Percentiles rank a stretch among this genome's conserved stretches.
These are phyloP conservation scores for Sebastolobus altivelis DNA, from an alignment of 2,797 vertebrate species.

Conservation along the genomic window DNA sequence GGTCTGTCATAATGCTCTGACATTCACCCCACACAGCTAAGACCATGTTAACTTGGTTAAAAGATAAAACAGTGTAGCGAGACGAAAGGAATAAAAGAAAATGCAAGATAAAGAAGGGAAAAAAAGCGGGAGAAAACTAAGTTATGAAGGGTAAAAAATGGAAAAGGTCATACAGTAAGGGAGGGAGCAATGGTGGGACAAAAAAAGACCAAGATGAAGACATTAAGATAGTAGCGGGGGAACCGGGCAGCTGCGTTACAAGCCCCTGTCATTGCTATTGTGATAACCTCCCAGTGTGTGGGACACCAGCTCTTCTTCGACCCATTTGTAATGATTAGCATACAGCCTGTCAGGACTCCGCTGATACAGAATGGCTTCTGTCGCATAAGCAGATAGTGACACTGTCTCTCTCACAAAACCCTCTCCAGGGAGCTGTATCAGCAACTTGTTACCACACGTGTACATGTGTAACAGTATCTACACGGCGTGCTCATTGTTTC, in stretches of 20 bases:
- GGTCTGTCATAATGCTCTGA: conserved; percentile 13
- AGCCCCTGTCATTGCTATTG: conserved; percentile 13
- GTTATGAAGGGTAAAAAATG: conserved; percentile 23
- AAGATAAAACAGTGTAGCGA: conserved; percentile 11
- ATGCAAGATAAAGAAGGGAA: not conserved
- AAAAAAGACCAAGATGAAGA: conserved; percentile 16
- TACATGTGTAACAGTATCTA: conserved; percentile 36
- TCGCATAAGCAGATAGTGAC: conserved; percentile 59
- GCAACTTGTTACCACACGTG: conserved; percentile 45
- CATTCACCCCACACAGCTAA: conserved; percentile 21
- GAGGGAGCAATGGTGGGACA: not conserved
- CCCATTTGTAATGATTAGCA: conserved; percentile 72
- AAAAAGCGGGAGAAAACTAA: conserved; percentile 19
- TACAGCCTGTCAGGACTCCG: conserved; percentile 48
- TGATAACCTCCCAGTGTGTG: conserved; percentile 55
- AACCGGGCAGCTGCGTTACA: conserved; percentile 33
- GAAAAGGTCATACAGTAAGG: conserved; percentile 30
- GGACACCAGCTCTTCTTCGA: conserved; percentile 53
- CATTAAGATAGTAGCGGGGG: not conserved
- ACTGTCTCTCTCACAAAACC: conserved; percentile 40
- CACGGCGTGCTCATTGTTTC: conserved; percentile 40
- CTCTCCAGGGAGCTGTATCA: conserved; percentile 61
- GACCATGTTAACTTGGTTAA: conserved; percentile 31
- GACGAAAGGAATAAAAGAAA: conserved; percentile 23
- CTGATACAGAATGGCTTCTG: conserved; percentile 55